Evolutionary conservation across 2,797 vertebrate genomes (phyloP), one percentile per base, ranked within the genome.

Genomic region (Ambastaia sidthimunki): DNA sequence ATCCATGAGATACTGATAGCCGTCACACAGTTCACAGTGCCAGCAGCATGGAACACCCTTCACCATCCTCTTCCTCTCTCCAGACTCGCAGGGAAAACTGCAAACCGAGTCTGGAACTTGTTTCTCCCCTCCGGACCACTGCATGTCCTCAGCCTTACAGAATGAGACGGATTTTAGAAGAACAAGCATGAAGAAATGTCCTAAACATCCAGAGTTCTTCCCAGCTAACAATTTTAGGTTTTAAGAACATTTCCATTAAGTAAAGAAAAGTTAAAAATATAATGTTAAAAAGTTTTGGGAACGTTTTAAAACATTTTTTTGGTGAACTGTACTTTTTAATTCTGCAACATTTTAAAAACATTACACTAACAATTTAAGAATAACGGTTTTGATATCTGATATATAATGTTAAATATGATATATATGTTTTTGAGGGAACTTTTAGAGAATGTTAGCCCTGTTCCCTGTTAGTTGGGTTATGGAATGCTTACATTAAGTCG

Each of bases 11-110:
- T 96, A 98, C 91, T 98, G 97, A 92, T 99, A 99, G 11, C 98
- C 98, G 0, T 98, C 96, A 15, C 98, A 99, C 80, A 96, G 95
- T 87, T 99, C 98, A 0, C 98, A 99, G 91, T 98, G 97, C 98
- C 98, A 99, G 88, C 98, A 99, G 93, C 97, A 98, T 2, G 97
- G 96, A 77, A 98, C 97, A 2, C 97, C 98, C 86, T 98, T 99
- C 86, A 98, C 97, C 68, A 96, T 93, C 91, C 98, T 98, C 88
- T 98, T 99, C 89, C 96, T 89, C 83, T 96, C 95, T 0, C 96
- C 96, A 0, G 95, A 80, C 25, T 94, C 90, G 0, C 96, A 98
- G 0, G 96, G 96, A 3, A 96, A 94, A 81, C 96, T 97, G 91
- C 96, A 97, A 41, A 95, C 95, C 0, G 96, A 97, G 0, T 90